phyloP scores from a whole-genome alignment of 1,140 invertebrate species.

The Oryzaephilus surinamensis region DNA sequence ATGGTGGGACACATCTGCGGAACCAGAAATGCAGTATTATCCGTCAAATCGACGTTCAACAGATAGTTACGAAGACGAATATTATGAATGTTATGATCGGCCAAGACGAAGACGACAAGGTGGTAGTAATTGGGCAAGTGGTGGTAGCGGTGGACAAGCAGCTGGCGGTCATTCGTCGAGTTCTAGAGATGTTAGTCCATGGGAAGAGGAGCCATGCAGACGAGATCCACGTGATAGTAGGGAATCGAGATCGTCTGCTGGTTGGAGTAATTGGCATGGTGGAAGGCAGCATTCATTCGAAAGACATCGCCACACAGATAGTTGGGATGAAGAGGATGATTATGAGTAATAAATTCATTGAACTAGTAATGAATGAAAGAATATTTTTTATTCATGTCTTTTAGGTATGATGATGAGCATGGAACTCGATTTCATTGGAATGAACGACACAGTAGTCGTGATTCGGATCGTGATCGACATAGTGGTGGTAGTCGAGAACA shows the following conservation, averaged over 20 bases:
- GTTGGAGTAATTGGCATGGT: slow-evolving; percentile 19
- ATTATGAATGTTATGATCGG: slow-evolving; percentile 31
- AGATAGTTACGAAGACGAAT: slow-evolving; percentile 35
- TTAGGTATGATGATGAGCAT: slow-evolving; percentile 29
- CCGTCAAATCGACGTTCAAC: slow-evolving; percentile 31
- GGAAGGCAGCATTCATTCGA: slow-evolving; percentile 25
- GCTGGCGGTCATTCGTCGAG: slow-evolving; percentile 52
- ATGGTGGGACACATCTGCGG: slow-evolving; percentile 35
- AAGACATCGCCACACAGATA: slow-evolving; percentile 32
- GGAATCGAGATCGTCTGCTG: too few species aligned
- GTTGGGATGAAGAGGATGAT: slow-evolving; percentile 41
- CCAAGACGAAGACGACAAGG: slow-evolving; percentile 22
- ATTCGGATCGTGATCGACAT: slow-evolving; percentile 23
- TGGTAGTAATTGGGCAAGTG: slow-evolving; percentile 10
- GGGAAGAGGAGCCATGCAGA: slow-evolving; percentile 51
- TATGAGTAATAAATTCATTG: slow-evolving; percentile 37
- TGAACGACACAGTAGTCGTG: slow-evolving; percentile 22
- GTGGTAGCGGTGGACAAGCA: slow-evolving; percentile 26
- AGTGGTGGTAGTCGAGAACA: slow-evolving; percentile 17
- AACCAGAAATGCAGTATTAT: slow-evolving; percentile 29
- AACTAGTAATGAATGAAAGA: neutral
- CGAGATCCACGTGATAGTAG: slow-evolving; percentile 32
- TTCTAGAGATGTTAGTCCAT: slow-evolving; percentile 57
- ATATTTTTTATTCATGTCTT: slow-evolving; percentile 1
- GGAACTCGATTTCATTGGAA: slow-evolving; percentile 22